phyloP scores from a whole-genome alignment of 2,888 invertebrate genomes.

The Trachelus tabidus region DNA sequence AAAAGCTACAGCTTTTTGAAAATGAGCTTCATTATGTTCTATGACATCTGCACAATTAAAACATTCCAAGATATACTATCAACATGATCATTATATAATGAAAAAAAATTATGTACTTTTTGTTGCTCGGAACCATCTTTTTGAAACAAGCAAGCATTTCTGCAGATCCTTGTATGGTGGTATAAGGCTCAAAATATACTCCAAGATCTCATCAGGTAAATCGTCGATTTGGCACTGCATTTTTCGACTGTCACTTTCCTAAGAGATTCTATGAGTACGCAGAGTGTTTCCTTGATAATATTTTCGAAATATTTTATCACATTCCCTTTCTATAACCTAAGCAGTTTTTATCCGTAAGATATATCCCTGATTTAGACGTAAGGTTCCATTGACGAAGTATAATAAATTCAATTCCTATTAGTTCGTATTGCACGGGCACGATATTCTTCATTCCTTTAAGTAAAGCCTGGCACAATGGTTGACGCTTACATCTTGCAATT shows the following conservation, averaged over 20 bases:
- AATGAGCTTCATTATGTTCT: slow-evolving; percentile 77
- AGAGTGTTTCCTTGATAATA: not conserved
- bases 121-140: slow-evolving; percentile 86
- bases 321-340: not conserved
- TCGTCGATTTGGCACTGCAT: slow-evolving; percentile 71
- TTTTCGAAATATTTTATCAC: not conserved
- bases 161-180: slow-evolving; percentile 93
- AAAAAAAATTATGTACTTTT: slow-evolving; percentile 75
- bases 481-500: not conserved
- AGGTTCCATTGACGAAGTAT: not conserved
- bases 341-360: not conserved
- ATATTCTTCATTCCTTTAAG: not conserved
- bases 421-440: not conserved
- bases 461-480: not conserved
- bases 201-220: slow-evolving; percentile 93
- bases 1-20: slow-evolving; percentile 80
- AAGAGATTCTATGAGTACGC: not conserved
- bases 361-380: not conserved
- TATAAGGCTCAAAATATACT: slow-evolving; percentile 88
- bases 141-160: slow-evolving; percentile 86
- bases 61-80: slow-evolving; percentile 16
- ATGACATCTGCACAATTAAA: slow-evolving; percentile 77
- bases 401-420: not conserved
- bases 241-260: slow-evolving; percentile 12
- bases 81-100: slow-evolving; percentile 9